Evolutionary conservation across 2,888 invertebrate genomes (phyloP), one percentile per base, ranked within the genome.

Genomic region (Apoda limacodes): DNA sequence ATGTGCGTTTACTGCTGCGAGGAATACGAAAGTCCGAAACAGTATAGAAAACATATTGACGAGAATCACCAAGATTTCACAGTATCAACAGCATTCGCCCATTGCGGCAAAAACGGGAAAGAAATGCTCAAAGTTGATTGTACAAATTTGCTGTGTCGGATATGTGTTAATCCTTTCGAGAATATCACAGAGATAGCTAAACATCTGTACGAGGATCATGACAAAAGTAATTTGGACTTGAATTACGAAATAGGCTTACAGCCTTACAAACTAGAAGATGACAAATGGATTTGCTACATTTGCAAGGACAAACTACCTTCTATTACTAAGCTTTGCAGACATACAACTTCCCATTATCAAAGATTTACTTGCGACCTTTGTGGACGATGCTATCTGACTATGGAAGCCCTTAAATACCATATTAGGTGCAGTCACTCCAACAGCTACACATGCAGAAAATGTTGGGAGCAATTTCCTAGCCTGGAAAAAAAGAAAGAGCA

Each of bases 1-100:
- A 52, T 66, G 32, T 78, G 78, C 46, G 74, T 75, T 39, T 78
- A 69, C 56, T 78, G 78, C 58, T 56, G 61, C 39, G 74, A 76
- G 21, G 53, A 59, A 14, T 67, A 55, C 35, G 53, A 56, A 12
- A 64, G 69, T 9, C 72, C 74, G 0, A 46, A 46, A 4, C 46
- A 48, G 7, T 75, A 61, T 42, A 61, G 75, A 27, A 37, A 37
- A 3, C 78, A 78, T 37, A 48, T 70, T 39, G 59, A 63, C 25
- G 48, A 52, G 1, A 45, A 43, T 4, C 76, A 76, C 37, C 39
- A 40, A 37, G 42, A 49, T 4, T 65, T 66, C 36, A 67, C 55
- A 9, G 42, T 70, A 2, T 56, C 57, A n/a, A 68, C 62, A 1
- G 74, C 75, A 0, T 69, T 75, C 30, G 60, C 62, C 2, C 74